Percentiles rank a stretch among this genome's conserved stretches.
These are phyloP conservation scores for Drosophila subquinaria DNA, from an alignment of 2,888 invertebrate species.

Conservation along the genomic window DNA sequence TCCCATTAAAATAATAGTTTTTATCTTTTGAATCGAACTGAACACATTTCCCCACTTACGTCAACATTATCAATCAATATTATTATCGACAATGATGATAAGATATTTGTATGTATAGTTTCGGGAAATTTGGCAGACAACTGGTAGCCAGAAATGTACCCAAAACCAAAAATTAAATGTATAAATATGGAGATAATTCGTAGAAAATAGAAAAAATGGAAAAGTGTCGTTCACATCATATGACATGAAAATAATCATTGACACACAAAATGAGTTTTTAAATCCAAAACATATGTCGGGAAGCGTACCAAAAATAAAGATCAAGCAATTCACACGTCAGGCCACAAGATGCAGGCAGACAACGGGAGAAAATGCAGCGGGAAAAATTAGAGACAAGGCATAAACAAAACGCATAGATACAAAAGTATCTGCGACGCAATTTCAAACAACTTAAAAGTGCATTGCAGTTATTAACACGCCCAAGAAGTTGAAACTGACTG, in stretches of 20 bases:
- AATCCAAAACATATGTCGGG: constrained; percentile 68
- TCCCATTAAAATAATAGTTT: neutral
- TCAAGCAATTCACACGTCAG: constrained; percentile 35
- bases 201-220: constrained; percentile 37
- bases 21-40: constrained; percentile 3
- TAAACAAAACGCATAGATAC: constrained; percentile 65
- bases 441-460: constrained; percentile 54
- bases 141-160: constrained; percentile 29
- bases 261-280: constrained; percentile 68
- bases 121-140: constrained; percentile 39
- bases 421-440: constrained; percentile 66
- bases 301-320: constrained; percentile 62
- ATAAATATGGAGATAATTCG: constrained; percentile 42
- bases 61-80: constrained; percentile 32
- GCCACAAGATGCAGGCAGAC: constrained; percentile 13
- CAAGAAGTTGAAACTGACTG: constrained; percentile 42
- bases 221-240: constrained; percentile 37
- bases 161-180: constrained; percentile 2
- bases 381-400: constrained; percentile 16
- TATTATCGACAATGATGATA: constrained; percentile 42
- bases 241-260: constrained; percentile 49
- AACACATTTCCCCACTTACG: constrained; percentile 13
- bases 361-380: constrained; percentile 25
- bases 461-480: constrained; percentile 71
- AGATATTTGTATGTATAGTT: constrained; percentile 47